Percentiles rank a stretch among this genome's conserved stretches.
Evolutionary conservation across 2,888 invertebrate species (phyloP).

Genomic region (Tanaodytes sp.): DNA sequence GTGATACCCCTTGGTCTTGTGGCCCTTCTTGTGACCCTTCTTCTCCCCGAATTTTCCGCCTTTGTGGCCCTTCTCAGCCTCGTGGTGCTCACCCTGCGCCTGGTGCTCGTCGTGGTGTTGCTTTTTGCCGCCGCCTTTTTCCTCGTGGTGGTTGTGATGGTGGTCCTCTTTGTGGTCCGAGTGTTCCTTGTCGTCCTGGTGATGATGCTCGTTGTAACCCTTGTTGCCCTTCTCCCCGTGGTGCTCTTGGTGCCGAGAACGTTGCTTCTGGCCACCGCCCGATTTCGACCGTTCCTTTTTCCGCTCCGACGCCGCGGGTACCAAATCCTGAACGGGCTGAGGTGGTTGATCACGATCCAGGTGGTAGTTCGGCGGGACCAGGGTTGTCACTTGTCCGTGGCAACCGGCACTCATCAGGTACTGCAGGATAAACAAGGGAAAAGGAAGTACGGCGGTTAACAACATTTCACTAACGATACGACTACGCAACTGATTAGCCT

Average conservation of each 20-base stretch:
- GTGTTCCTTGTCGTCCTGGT: conserved; percentile 79
- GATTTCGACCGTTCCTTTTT: conserved; percentile 74
- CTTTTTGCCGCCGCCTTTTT: conserved; percentile 78
- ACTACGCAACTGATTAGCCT: conserved; percentile 61
- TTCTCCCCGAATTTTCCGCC: conserved; percentile 82
- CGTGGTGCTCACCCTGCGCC: conserved; percentile 79
- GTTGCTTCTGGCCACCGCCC: conserved; percentile 82
- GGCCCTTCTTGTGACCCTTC: conserved; percentile 84
- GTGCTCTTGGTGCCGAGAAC: conserved; percentile 79
- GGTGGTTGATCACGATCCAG: conserved; percentile 17
- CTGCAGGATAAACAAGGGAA: conserved; percentile 30
- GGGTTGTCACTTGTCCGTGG: conserved; percentile 12
- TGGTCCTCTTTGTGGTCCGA: conserved; percentile 77
- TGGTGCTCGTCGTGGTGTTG: conserved; percentile 79
- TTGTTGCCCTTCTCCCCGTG: conserved; percentile 86
- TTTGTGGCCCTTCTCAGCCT: conserved; percentile 80
- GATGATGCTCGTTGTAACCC: conserved; percentile 83
- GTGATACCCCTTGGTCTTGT: conserved; percentile 85
- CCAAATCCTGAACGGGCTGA: conserved; percentile 41
- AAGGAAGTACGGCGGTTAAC: conserved; percentile 32
- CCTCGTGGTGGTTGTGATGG: conserved; percentile 77
- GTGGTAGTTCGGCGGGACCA: conserved; percentile 1
- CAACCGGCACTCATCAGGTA: conserved; percentile 24
- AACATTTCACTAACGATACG: conserved; percentile 39
- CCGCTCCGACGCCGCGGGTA: conserved; percentile 57